These are phyloP conservation scores for Rousettus madagascariensis DNA, from an alignment of 2,797 vertebrate species.

Conservation along the genomic window DNA sequence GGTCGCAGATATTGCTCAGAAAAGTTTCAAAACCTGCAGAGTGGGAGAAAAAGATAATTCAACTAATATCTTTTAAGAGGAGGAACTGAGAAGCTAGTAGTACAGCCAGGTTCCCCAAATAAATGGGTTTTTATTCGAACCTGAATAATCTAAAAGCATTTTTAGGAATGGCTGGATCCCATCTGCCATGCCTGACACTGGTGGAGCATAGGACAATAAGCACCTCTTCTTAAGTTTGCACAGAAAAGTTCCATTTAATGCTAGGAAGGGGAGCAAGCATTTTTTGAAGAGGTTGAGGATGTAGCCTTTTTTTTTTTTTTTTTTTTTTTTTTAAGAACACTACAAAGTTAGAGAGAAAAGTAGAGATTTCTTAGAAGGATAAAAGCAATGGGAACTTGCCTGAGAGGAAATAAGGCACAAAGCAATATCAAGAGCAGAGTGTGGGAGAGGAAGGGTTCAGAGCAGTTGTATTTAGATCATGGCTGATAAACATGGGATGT, in stretches of 20 bases:
- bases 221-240: not conserved
- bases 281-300: not conserved
- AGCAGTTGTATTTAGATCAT: not conserved
- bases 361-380: not conserved
- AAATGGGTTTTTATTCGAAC: not conserved
- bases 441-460: not conserved
- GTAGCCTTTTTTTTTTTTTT: not conserved
- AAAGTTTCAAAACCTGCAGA: not conserved
- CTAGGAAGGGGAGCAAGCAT: not conserved
- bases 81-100: not conserved
- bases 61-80: not conserved
- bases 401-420: not conserved
- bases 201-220: not conserved
- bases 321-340: not conserved
- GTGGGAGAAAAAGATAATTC: not conserved
- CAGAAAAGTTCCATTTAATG: not conserved
- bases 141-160: not conserved
- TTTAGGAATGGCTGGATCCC: not conserved
- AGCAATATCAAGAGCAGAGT: not conserved
- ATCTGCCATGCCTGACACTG: not conserved
- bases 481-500: rapidly evolving
- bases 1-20: not conserved
- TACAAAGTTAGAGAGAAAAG: not conserved
- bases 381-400: not conserved
- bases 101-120: not conserved